phyloP scores from a whole-genome alignment of 2,888 invertebrate species.

The Ceriagrion tenellum region DNA sequence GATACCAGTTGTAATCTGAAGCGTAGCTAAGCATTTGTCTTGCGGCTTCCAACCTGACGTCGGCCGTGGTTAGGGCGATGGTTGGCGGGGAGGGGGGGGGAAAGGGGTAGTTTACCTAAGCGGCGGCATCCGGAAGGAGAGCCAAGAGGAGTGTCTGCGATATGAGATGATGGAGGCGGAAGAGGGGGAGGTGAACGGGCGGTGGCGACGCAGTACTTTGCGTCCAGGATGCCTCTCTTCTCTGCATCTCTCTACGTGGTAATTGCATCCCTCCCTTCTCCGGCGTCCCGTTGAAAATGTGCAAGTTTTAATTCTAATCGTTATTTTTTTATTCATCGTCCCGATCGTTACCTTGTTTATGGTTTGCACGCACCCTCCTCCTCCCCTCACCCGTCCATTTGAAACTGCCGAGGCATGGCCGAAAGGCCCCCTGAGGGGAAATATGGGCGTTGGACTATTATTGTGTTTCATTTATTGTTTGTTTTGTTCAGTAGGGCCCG shows the following conservation, averaged over 20 bases:
- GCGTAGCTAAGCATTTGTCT: no score
- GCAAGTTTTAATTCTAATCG: constrained; percentile 3
- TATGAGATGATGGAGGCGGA: not conserved
- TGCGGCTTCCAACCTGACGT: no score
- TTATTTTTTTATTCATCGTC: constrained; percentile 17
- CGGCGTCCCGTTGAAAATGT: not conserved
- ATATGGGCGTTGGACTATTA: constrained; percentile 50
- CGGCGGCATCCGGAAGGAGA: no score
- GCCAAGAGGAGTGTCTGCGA: no score
- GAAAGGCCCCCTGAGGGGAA: constrained; percentile 49
- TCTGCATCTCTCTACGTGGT: not conserved
- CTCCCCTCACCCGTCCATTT: constrained; percentile 26
- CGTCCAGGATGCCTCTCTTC: not conserved
- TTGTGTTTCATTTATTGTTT: constrained; percentile 23
- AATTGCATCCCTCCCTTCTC: no score
- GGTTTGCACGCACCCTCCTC: not conserved
- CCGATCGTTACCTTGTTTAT: constrained; percentile 61
- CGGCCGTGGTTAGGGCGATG: no score
- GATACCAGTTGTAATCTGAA: no score
- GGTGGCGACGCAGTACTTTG: not conserved
- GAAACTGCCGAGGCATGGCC: constrained; percentile 20
- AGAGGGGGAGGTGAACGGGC: not conserved
- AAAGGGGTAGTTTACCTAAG: no score
- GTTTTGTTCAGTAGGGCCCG: not conserved
- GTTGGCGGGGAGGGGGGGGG: no score